These are phyloP conservation scores for Cepaea nemoralis DNA, from an alignment of 1,140 invertebrate species.

Conservation along the genomic window DNA sequence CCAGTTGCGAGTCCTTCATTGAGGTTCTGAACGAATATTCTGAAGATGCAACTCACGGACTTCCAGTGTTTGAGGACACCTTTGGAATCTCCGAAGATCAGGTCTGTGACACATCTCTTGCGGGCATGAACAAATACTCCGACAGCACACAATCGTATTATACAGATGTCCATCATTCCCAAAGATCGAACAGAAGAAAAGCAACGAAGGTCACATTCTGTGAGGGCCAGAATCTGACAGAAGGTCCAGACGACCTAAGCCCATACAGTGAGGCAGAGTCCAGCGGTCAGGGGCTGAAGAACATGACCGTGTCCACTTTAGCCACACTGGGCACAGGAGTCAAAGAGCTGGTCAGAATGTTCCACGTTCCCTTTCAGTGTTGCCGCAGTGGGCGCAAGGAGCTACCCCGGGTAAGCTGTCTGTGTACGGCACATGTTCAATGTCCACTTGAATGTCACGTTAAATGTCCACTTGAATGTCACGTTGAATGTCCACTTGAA, in stretches of 20 bases:
- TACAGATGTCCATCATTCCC: no score
- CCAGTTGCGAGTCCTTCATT: slow-evolving; percentile 18
- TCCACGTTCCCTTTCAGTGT: slow-evolving; percentile 41
- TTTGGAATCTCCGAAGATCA: not conserved
- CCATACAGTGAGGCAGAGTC: not conserved
- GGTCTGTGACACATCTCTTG: not conserved
- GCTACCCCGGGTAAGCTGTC: not conserved
- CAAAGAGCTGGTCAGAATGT: slow-evolving; percentile 41
- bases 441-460: no score
- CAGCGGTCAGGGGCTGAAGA: slow-evolving; percentile 18
- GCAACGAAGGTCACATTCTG: slow-evolving; percentile 5
- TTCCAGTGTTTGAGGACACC: slow-evolving; percentile 36
- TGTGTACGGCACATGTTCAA: no score
- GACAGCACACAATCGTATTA: no score
- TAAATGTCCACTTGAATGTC: no score
- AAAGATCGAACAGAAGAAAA: no score
- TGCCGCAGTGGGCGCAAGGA: slow-evolving; percentile 9
- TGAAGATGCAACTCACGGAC: not conserved
- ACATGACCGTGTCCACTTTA: slow-evolving; percentile 32
- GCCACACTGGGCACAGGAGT: slow-evolving; percentile 37
- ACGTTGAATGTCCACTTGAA: no score
- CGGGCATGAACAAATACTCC: no score
- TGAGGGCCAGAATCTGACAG: not conserved
- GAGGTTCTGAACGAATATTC: not conserved
- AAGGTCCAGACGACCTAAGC: slow-evolving; percentile 4